Base-by-base conservation (phyloP, 1,140 invertebrate species). In the Euwallacea similis region DNA sequence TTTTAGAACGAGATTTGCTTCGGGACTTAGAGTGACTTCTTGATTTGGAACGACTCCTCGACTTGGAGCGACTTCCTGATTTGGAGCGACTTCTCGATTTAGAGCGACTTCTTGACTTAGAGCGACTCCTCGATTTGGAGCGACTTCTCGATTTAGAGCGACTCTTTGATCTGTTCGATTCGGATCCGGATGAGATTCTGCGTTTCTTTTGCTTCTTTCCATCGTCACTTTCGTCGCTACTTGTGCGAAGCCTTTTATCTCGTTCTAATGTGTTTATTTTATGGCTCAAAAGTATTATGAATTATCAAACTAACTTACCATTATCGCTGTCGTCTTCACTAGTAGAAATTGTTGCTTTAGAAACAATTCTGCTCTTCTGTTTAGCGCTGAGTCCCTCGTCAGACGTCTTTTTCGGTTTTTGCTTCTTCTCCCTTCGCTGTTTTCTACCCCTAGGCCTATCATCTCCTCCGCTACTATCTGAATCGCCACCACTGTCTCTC, bases 281-380 rank as follows among this genome's bases (percentile, higher is more conserved):
- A 13, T 7, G 47, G 47, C 2, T 50, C 16, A 43, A 15, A 33
- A 11, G 9, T 55, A 10, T 13, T 43, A 42, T 11, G 7, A 7
- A 2, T 13, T 60, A 21, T 16, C 1, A 2, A 50, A 56, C 11
- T 58, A 13, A 43, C 59, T 59, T 68, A 68, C 67, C 67, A 42
- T 84, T 84, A 53, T 86, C 80, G n/a, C 62, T 64, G 16, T 64
- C 62, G 16, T 93, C 95, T 78, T 97, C 95, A 76, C 93, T 95
- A 0, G 95, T 96, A 0, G 96, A 98, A 68, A 98, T 97, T 0
- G 94, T 96, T 72, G 93, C 96, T 82, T 98, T 98, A 0, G 96
- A 98, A 0, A 97, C 90, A 77, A 98, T 91, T 79, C 93, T 91
- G 15, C 90, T 86, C 58, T 94, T 91, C 79, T 95, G 93, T 83